phyloP scores from a whole-genome alignment of 2,113 vertebrate genomes.

The Myanophis thanlyinensis region DNA sequence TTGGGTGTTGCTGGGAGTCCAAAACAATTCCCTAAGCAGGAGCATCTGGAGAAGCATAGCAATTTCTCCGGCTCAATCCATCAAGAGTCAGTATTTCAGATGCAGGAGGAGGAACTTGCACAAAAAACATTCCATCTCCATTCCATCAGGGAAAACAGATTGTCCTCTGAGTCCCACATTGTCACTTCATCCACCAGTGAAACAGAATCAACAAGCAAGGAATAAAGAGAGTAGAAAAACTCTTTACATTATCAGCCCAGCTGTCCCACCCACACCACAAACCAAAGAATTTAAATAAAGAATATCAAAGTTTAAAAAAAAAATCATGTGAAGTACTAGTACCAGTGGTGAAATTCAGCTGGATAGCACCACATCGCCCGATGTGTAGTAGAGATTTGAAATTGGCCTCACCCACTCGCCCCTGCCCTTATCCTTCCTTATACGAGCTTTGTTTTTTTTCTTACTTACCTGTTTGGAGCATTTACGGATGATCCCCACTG shows the following conservation, averaged over 20 bases:
- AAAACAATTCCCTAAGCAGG: not conserved
- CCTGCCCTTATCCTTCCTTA: too few relatives aligned
- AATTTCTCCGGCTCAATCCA: conserved; percentile 4
- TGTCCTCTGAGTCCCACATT: not conserved
- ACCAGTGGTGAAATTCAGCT: too few relatives aligned
- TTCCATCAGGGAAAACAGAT: conserved; percentile 7
- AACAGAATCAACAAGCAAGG: conserved; percentile 16
- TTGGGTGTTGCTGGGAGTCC: not conserved
- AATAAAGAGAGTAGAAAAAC: conserved; percentile 18
- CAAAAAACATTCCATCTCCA: conserved; percentile 38
- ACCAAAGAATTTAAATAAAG: not conserved
- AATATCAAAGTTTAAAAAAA: too few relatives aligned
- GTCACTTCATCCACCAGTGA: not conserved
- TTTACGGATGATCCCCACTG: too few relatives aligned
- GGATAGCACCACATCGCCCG: too few relatives aligned
- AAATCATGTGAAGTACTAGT: not conserved
- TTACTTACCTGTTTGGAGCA: too few relatives aligned
- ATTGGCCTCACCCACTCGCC: too few relatives aligned
- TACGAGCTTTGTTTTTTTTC: too few relatives aligned
- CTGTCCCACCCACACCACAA: not conserved
- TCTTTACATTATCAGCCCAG: not conserved
- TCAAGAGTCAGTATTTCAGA: not conserved
- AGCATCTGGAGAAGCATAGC: conserved; percentile 16
- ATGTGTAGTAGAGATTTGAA: too few relatives aligned
- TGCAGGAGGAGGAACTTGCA: conserved; percentile 23